Conservation (phyloP, 2,113 vertebrate genomes). For the Strix aluco region DNA sequence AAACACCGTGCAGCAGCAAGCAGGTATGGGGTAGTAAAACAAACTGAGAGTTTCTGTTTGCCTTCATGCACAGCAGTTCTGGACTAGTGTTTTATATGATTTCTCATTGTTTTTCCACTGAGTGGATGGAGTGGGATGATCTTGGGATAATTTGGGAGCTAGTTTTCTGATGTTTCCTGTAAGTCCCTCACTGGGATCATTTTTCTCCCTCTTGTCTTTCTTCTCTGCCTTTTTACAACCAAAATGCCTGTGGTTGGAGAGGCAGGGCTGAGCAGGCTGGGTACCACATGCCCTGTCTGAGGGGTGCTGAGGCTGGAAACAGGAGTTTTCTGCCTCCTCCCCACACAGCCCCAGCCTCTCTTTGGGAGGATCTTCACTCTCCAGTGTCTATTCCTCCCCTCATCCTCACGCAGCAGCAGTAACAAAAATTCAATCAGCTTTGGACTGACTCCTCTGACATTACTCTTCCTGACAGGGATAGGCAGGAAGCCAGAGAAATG, state of each 20-base stretch:
- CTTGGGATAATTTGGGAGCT: background rate
- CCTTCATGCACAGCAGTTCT: background rate
- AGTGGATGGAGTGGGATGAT: background rate
- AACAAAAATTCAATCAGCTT: background rate
- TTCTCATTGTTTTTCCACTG: background rate
- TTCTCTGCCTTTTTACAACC: background rate
- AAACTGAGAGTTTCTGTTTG: background rate
- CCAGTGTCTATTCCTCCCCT: background rate
- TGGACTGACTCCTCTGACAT: background rate
- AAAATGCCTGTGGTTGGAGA: background rate
- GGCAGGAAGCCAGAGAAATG: background rate
- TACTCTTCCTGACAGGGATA: background rate
- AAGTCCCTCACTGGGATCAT: background rate
- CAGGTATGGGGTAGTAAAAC: background rate
- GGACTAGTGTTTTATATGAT: background rate
- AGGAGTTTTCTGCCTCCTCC: background rate
- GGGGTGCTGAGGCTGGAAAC: background rate
- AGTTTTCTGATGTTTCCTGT: background rate
- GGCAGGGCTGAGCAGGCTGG: background rate
- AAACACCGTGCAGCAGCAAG: background rate
- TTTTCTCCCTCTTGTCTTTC: background rate
- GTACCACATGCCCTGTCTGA: background rate
- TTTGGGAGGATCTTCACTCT: background rate
- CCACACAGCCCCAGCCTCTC: background rate
- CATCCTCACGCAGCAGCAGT: fast-evolving